These are phyloP conservation scores for Eulithis testata DNA, from an alignment of 2,888 invertebrate genomes.

Conservation along the genomic window DNA sequence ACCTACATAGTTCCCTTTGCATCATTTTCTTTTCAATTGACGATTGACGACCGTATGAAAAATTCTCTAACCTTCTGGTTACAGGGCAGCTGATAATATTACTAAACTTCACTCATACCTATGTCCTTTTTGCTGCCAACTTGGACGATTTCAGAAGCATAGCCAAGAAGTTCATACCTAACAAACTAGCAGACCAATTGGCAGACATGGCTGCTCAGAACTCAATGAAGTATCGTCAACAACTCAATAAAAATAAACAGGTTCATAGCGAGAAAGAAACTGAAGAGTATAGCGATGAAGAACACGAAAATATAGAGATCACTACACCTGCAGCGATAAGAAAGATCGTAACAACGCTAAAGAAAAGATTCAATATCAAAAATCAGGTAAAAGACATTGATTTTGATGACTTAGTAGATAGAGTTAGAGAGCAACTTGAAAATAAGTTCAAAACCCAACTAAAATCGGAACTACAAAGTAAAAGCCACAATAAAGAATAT, in stretches of 20 bases:
- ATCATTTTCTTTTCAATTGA: too few relatives aligned
- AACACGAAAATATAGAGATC: not conserved
- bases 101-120: slow-evolving; percentile 17
- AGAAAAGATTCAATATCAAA: slow-evolving; percentile 27
- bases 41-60: not conserved
- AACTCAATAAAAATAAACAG: slow-evolving; percentile 19
- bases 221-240: slow-evolving; percentile 19
- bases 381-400: slow-evolving; percentile 35
- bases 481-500: not conserved
- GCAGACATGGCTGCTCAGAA: slow-evolving; percentile 42
- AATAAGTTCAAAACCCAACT: slow-evolving; percentile 21
- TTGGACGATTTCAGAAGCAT: slow-evolving; percentile 56
- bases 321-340: not conserved
- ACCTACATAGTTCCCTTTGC: too few relatives aligned
- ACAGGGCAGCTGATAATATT: slow-evolving; percentile 28
- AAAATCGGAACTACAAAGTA: not conserved
- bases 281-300: slow-evolving; percentile 10
- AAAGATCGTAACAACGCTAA: not conserved
- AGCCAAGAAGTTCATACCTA: slow-evolving; percentile 54
- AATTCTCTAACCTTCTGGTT: slow-evolving; percentile 1
- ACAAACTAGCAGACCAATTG: slow-evolving; percentile 49
- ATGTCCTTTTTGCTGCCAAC: slow-evolving; percentile 56
- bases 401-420: slow-evolving; percentile 53
- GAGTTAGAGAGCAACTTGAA: slow-evolving; percentile 51
- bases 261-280: not conserved